phyloP scores from a whole-genome alignment of 2,113 vertebrate species.

The Microtus richardsoni region DNA sequence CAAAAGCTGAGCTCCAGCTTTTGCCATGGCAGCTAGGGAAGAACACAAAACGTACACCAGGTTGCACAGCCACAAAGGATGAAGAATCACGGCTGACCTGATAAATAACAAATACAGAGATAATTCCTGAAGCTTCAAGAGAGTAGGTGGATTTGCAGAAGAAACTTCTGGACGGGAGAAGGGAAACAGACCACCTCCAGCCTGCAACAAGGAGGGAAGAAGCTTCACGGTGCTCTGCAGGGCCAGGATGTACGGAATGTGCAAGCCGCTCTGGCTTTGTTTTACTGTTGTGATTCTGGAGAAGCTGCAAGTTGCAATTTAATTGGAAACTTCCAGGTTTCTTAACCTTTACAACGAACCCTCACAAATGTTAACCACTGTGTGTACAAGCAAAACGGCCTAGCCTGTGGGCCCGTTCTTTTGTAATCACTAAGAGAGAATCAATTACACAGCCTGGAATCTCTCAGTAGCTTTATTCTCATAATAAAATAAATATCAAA shows the following conservation, averaged over 20 bases:
- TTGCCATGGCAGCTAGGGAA: not conserved
- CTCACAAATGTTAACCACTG: not conserved
- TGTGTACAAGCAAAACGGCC: not conserved
- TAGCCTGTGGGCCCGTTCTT: not conserved
- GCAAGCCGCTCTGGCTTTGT: not conserved
- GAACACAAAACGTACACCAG: not conserved
- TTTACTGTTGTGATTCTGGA: not conserved
- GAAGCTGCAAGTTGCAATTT: not conserved
- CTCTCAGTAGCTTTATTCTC: not conserved
- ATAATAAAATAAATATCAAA: not conserved
- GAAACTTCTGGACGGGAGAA: not conserved
- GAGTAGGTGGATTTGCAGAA: not conserved
- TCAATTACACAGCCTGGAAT: not conserved
- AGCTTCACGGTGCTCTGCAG: not conserved
- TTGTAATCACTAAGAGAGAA: not conserved
- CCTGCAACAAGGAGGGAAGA: rapidly evolving
- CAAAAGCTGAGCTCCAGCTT: not conserved
- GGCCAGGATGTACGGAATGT: not conserved
- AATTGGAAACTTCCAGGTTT: not conserved
- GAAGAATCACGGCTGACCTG: not conserved
- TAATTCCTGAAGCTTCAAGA: not conserved
- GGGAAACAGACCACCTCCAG: too few species aligned
- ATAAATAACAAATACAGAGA: not conserved
- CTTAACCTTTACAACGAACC: not conserved
- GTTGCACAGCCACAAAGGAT: not conserved